These are phyloP conservation scores for Melinaea menophilus DNA, from an alignment of 2,888 invertebrate species.

Conservation along the genomic window DNA sequence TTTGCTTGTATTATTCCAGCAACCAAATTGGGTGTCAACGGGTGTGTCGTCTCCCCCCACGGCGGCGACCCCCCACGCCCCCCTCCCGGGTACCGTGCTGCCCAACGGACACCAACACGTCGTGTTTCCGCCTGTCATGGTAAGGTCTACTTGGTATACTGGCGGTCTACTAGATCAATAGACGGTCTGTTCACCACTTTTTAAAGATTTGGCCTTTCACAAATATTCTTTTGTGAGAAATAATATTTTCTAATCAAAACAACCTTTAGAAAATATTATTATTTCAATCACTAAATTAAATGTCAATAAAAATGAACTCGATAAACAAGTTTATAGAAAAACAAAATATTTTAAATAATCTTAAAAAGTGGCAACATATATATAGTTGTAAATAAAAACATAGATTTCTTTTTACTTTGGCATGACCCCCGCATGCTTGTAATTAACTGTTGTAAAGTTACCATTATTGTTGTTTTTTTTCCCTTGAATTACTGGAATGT, in stretches of 20 bases:
- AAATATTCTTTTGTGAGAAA: no score
- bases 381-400: not conserved
- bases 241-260: no score
- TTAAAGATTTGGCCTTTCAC: not conserved
- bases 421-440: constrained; percentile 39
- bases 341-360: not conserved
- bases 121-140: constrained; percentile 76
- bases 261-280: no score
- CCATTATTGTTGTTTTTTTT: constrained; percentile 18
- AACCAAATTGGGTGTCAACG: constrained; percentile 72
- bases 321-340: no score
- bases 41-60: constrained; percentile 76
- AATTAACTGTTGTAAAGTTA: constrained; percentile 27
- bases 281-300: no score
- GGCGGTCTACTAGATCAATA: not conserved
- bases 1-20: constrained; percentile 42
- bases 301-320: no score
- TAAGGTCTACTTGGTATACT: constrained; percentile 41
- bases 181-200: not conserved
- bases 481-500: constrained; percentile 14
- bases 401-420: constrained; percentile 15
- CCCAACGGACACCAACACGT: constrained; percentile 66
- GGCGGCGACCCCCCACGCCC: constrained; percentile 67
- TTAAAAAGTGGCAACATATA: not conserved
- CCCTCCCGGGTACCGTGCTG: constrained; percentile 75